Conservation (phyloP, 2,113 vertebrate genomes). For the Phylloscopus whistleri region DNA sequence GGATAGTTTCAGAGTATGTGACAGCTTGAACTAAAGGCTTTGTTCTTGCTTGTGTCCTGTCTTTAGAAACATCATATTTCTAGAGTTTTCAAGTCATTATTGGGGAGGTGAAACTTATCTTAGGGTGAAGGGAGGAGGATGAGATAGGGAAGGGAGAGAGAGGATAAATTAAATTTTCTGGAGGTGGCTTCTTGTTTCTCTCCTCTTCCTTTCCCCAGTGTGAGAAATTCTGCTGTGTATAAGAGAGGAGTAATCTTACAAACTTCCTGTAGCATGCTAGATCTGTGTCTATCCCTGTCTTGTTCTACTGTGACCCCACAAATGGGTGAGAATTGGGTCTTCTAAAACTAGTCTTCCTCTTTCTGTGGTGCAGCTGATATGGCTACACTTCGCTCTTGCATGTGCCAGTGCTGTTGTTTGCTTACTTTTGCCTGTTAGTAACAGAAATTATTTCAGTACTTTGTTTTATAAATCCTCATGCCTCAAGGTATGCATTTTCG, state of each 20-base stretch:
- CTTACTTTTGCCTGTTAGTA: not conserved
- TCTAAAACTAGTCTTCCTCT: not conserved
- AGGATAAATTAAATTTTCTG: not conserved
- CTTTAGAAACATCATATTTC: not conserved
- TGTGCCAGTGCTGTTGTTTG: not conserved
- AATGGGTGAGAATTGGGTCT: not conserved
- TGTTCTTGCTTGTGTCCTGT: not conserved
- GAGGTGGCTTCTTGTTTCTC: not conserved
- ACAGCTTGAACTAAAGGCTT: not conserved
- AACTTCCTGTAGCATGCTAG: not conserved
- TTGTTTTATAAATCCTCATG: not conserved
- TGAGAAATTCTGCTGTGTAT: not conserved
- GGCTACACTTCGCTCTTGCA: not conserved
- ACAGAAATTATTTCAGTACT: not conserved
- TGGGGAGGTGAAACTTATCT: not conserved
- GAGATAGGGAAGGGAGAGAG: not conserved
- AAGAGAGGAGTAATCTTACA: not conserved
- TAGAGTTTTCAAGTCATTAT: not conserved
- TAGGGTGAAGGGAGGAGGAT: not conserved
- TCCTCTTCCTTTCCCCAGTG: not conserved
- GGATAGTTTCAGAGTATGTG: not conserved
- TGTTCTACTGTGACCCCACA: not conserved
- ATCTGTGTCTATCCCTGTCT: not conserved
- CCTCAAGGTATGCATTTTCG: not conserved
- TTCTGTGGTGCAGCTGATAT: not conserved